Conservation (phyloP, 2,797 vertebrate species). For the Pseudochirops cupreus region DNA sequence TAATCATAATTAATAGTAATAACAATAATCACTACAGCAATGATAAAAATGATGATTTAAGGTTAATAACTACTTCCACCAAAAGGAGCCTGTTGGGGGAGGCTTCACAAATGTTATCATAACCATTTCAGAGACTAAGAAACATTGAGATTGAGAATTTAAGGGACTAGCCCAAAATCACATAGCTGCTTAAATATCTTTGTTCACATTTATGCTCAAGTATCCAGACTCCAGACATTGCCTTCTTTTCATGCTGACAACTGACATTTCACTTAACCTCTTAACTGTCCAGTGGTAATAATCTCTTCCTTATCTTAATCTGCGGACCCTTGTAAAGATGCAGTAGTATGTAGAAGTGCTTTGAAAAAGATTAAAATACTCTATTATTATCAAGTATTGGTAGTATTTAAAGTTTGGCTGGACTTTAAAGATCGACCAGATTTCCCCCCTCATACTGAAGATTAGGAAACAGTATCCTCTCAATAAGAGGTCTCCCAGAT, state of each 20-base stretch:
- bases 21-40: neutral
- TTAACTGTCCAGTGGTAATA: neutral
- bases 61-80: neutral
- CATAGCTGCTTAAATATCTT: neutral
- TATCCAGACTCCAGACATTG: neutral
- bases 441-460: neutral
- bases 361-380: neutral
- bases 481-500: neutral
- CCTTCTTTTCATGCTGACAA: neutral
- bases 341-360: rapidly evolving
- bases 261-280: neutral
- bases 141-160: neutral
- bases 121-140: neutral
- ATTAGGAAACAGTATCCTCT: neutral
- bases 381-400: neutral
- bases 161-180: neutral
- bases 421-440: neutral
- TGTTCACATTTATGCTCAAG: neutral
- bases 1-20: neutral
- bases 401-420: neutral
- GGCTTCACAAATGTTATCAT: neutral
- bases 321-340: neutral
- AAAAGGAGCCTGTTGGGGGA: neutral
- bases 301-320: neutral
- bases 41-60: neutral